phyloP scores from a whole-genome alignment of 1,140 invertebrate species.

The Solen grandis region DNA sequence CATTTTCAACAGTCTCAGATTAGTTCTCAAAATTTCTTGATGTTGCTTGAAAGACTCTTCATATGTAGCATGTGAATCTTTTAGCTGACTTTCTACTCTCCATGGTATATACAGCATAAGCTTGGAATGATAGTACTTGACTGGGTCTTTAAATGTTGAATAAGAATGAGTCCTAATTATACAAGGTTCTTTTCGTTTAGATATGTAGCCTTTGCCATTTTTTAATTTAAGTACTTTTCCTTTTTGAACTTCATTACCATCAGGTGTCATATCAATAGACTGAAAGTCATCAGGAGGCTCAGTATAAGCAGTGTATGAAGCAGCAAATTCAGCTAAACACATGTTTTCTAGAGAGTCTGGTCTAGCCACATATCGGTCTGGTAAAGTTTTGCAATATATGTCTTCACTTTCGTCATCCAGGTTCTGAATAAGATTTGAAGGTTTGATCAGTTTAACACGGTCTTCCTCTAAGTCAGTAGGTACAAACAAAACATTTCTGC shows the following conservation, averaged over 20 bases:
- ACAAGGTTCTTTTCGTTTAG: conserved; percentile 2
- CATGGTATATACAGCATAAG: conserved; percentile 24
- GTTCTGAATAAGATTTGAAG: not conserved
- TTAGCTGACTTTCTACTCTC: not conserved
- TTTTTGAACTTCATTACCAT: not conserved
- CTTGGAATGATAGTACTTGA: conserved; percentile 24
- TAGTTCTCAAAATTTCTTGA: conserved; percentile 8
- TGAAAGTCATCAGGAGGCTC: not conserved
- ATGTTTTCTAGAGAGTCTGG: conserved; percentile 20
- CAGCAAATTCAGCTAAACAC: conserved; percentile 15
- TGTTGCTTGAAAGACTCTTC: conserved; percentile 10
- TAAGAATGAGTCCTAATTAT: conserved; percentile 26
- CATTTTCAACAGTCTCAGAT: not conserved
- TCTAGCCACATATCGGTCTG: conserved; percentile 30
- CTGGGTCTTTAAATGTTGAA: conserved; percentile 11
- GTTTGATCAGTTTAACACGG: not conserved
- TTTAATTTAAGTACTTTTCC: conserved; percentile 5
- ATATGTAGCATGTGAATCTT: not conserved
- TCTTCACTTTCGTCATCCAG: conserved; percentile 40
- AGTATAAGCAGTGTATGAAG: not conserved
- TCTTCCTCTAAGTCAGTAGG: conserved; percentile 6
- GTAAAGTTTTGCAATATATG: not conserved
- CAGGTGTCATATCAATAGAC: not conserved
- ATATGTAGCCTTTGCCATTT: not conserved
- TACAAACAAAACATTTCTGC: conserved; percentile 20